Conservation (phyloP, 2,888 invertebrate genomes). For the Megastigmus dorsalis region DNA sequence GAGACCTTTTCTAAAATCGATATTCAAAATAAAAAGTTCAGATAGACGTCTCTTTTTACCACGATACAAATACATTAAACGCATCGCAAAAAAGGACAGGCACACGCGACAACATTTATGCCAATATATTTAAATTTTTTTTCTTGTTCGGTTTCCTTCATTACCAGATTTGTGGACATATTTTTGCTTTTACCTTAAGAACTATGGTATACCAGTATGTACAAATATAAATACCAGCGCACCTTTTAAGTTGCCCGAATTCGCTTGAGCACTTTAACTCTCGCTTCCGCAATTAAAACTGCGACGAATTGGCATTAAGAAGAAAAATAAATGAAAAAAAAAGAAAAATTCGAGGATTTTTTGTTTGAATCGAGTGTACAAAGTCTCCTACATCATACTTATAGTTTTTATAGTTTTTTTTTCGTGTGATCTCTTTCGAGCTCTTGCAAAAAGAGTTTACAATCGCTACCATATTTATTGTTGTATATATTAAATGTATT, state of each 20-base stretch:
- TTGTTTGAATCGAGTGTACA: constrained; percentile 16
- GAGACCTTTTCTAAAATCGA: constrained; percentile 23
- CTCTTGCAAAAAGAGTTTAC: constrained; percentile 15
- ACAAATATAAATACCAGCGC: constrained; percentile 59
- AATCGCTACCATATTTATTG: constrained; percentile 20
- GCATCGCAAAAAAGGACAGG: constrained; percentile 50
- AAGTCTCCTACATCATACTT: constrained; percentile 1
- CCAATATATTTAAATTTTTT: constrained; percentile 51
- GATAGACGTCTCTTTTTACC: constrained; percentile 11
- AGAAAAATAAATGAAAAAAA: constrained; percentile 2
- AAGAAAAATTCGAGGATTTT: constrained; percentile 10
- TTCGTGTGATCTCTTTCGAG: background rate
- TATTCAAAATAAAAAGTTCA: constrained; percentile 24
- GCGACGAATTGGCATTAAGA: constrained; percentile 16
- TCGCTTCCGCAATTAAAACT: constrained; percentile 45
- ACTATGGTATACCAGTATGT: constrained; percentile 54
- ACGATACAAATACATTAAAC: constrained; percentile 58
- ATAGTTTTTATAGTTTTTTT: constrained; percentile 11
- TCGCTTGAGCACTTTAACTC: constrained; percentile 23
- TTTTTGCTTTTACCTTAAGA: constrained; percentile 33
- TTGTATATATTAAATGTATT: constrained; percentile 28
- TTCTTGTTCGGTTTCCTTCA: constrained; percentile 8
- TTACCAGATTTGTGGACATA: constrained; percentile 35
- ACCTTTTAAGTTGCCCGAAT: constrained; percentile 54
- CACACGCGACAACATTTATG: constrained; percentile 52